Evolutionary conservation across 2,888 invertebrate genomes (phyloP).

Genomic region (Melieria picta): DNA sequence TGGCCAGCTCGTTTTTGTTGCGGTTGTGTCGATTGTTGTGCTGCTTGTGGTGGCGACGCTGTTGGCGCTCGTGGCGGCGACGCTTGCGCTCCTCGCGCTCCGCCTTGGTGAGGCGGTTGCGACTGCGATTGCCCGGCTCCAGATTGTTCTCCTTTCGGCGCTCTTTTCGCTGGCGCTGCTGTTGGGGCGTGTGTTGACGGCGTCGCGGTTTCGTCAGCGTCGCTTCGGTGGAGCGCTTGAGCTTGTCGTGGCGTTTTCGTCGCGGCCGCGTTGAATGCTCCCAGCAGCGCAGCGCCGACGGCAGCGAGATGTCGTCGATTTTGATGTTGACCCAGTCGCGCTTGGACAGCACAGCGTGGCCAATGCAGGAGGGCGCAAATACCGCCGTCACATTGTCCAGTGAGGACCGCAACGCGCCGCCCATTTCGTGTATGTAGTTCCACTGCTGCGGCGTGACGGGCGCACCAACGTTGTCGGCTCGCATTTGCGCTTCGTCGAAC

Average conservation of each 20-base stretch:
- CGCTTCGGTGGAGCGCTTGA: conserved; percentile 59
- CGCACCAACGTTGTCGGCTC: conserved; percentile 89
- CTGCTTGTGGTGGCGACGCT: conserved; percentile 13
- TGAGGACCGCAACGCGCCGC: conserved; percentile 83
- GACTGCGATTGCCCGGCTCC: conserved; percentile 39
- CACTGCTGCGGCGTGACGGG: conserved; percentile 91
- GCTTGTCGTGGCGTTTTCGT: conserved; percentile 53
- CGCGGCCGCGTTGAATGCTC: conserved; percentile 71
- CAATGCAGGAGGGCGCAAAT: conserved; percentile 93
- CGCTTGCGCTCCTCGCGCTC: conserved; percentile 57
- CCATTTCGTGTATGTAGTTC: conserved; percentile 93
- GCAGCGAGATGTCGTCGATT: conserved; percentile 84
- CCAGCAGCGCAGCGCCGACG: conserved; percentile 90
- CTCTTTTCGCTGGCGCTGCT: conserved; percentile 54
- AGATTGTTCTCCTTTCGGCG: conserved; percentile 43
- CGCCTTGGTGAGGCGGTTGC: conserved; percentile 51
- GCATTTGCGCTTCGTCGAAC: conserved; percentile 94
- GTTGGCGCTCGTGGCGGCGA: conserved; percentile 49
- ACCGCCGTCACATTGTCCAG: conserved; percentile 87
- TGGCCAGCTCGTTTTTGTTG: conserved; percentile 38
- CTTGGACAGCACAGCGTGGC: conserved; percentile 88
- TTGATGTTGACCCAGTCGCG: conserved; percentile 88
- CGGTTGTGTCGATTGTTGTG: conserved; percentile 28
- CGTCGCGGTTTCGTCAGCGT: conserved; percentile 40
- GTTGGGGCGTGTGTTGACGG: conserved; percentile 39